Evolutionary conservation across 2,888 invertebrate species (phyloP), one percentile per base, ranked within the genome.

Genomic region (Neocrepidodera transversa): DNA sequence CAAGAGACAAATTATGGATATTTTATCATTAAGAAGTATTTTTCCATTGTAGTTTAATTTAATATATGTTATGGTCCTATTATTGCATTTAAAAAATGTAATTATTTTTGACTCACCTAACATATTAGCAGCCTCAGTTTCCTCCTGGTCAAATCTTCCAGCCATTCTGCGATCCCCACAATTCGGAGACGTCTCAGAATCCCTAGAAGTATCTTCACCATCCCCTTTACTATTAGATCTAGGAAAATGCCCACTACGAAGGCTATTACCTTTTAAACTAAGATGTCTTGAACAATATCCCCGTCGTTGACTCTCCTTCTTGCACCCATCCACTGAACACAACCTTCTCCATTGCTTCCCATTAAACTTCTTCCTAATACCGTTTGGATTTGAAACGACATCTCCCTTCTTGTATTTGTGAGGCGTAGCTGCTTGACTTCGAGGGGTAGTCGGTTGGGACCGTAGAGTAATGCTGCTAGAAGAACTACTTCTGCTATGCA

Each of bases 261-360:
- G 75, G 60, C 80, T 81, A 72, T 84, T 86, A 36, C 94, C 94
- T 76, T 95, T 90, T 73, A 96, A 86, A 70, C 93, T 97, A 70
- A 98, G 86, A 82, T 99, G 98, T 50, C 98, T 83, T 16, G 98
- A 99, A 80, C 98, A 99, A 82, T 87, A 98, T 32, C 99, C 98
- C 68, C 97, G 86, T 32, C 98, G 85, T 82, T 99, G 98, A 74
- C 97, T 97, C 85, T 99, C 98, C 82, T 95, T 95, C 30, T 90
- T 91, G 81, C 97, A 98, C 55, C 93, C 93, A 74, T 94, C 93
- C 79, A 93, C 93, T 60, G 96, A 96, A 82, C 98, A 99, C 65
- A 99, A 85, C 72, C 98, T 85, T 63, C 98, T 86, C 99, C 98
- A 99, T 79, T 99, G 99, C 82, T 99, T 99, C 30, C 99, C 99